Evolutionary conservation across 2,888 invertebrate species (phyloP).

Genomic region (Biston stratarius): DNA sequence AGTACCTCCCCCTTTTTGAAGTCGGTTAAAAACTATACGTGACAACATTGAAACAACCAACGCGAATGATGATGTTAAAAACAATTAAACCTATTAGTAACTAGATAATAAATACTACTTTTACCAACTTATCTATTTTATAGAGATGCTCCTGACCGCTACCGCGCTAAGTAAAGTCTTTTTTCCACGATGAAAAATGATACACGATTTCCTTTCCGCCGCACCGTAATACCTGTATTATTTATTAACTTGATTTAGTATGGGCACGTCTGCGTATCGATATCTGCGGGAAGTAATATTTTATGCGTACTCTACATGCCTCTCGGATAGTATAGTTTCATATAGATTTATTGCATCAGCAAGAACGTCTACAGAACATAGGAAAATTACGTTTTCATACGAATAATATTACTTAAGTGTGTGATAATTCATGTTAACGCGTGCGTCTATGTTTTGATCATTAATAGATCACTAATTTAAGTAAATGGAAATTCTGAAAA

Average conservation of each 20-base stretch:
- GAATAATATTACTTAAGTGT: background rate
- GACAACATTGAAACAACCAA: too few species aligned
- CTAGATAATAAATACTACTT: too few species aligned
- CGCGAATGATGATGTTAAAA: too few species aligned
- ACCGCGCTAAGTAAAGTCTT: slow-evolving; percentile 2
- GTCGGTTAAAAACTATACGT: too few species aligned
- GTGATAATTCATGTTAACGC: too few species aligned
- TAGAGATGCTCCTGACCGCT: background rate
- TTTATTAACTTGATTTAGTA: slow-evolving; percentile 62
- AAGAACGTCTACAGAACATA: slow-evolving; percentile 15
- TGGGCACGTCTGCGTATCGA: slow-evolving; percentile 52
- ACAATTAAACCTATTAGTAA: too few species aligned
- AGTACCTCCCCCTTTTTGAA: too few species aligned
- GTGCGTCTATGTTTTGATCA: too few species aligned
- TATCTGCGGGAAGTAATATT: slow-evolving; percentile 41
- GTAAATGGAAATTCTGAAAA: too few species aligned
- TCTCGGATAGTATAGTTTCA: slow-evolving; percentile 17
- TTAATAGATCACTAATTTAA: too few species aligned
- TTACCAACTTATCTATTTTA: too few species aligned
- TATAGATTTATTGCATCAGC: slow-evolving; percentile 33
- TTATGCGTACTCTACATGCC: slow-evolving; percentile 49
- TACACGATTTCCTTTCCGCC: slow-evolving; percentile 30
- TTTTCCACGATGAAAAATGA: slow-evolving; percentile 33
- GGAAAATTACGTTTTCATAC: background rate
- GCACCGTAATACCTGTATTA: slow-evolving; percentile 37